A percentile compares a stretch with the other conserved stretches of the same genome.
Evolutionary conservation across 2,888 invertebrate species (phyloP).

Genomic region (Drosophila hamatofila): DNA sequence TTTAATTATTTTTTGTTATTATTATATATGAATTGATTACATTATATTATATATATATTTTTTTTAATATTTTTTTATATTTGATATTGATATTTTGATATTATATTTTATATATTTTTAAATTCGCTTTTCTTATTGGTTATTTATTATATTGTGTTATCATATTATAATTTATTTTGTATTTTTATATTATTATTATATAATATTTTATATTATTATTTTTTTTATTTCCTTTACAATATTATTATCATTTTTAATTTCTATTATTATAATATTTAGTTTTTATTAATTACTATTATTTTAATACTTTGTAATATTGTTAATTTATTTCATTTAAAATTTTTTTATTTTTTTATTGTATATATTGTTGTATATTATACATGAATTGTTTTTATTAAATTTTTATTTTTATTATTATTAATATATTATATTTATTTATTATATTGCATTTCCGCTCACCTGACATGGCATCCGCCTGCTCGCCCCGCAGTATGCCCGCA

Average conservation of each 20-base stretch:
- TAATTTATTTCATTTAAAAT: no score
- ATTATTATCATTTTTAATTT: neutral
- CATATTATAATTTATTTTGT: no score
- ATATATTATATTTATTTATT: neutral
- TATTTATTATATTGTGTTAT: neutral
- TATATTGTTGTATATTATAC: no score
- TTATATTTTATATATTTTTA: neutral
- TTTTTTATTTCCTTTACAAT: no score
- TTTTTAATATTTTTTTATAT: neutral
- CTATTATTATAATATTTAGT: neutral
- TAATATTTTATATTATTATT: neutral
- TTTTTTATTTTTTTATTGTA: no score
- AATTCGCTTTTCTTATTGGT: neutral
- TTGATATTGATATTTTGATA: neutral
- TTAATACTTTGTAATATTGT: no score
- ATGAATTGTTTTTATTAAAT: no score
- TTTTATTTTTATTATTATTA: neutral
- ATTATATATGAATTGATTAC: no score
- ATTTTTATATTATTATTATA: neutral
- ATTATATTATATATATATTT: no score
- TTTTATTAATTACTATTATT: neutral
- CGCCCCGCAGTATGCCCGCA: constrained; percentile 95
- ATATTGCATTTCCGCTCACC: constrained; percentile 86
- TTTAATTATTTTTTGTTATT: no score
- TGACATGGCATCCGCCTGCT: constrained; percentile 92